Evolutionary conservation across 2,888 invertebrate species (phyloP).

Genomic region (Tetranychus truncatus): DNA sequence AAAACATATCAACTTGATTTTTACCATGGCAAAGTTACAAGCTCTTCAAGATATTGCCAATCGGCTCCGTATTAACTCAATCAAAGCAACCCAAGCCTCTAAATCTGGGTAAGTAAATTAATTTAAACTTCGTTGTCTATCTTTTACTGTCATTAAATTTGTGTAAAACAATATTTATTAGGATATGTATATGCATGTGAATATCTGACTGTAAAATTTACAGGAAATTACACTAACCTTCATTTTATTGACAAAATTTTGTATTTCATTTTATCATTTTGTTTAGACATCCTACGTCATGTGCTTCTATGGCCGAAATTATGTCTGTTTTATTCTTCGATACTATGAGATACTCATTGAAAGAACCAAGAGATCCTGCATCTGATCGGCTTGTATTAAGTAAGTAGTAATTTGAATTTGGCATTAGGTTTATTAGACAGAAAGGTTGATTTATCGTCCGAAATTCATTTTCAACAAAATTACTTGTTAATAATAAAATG

Average conservation of each 20-base stretch:
- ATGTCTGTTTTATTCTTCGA: conserved; percentile 96
- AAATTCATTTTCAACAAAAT: conserved; percentile 7
- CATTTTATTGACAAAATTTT: background rate
- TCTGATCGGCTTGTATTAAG: conserved; percentile 91
- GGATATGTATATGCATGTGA: too few species aligned
- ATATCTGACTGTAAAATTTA: background rate
- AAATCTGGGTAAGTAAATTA: conserved; percentile 72
- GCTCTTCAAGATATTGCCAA: conserved; percentile 64
- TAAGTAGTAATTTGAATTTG: conserved; percentile 8
- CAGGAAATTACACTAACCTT: conserved; percentile 4
- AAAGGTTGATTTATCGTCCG: background rate
- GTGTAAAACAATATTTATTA: conserved; percentile 4
- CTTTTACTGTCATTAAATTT: background rate
- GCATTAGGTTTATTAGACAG: too few species aligned
- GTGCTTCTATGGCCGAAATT: conserved; percentile 90
- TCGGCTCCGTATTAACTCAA: conserved; percentile 75
- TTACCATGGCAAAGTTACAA: background rate
- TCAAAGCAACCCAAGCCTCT: conserved; percentile 74
- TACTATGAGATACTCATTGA: conserved; percentile 80
- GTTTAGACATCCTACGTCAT: conserved; percentile 91
- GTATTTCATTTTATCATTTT: background rate
- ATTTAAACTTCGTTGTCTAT: background rate
- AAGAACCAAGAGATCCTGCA: conserved; percentile 63
- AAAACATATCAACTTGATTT: background rate
- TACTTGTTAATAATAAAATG: too few species aligned